A percentile compares a stretch with the other conserved stretches of the same genome.
Conservation (phyloP, 2,888 invertebrate species). For the Lasius platythorax region DNA sequence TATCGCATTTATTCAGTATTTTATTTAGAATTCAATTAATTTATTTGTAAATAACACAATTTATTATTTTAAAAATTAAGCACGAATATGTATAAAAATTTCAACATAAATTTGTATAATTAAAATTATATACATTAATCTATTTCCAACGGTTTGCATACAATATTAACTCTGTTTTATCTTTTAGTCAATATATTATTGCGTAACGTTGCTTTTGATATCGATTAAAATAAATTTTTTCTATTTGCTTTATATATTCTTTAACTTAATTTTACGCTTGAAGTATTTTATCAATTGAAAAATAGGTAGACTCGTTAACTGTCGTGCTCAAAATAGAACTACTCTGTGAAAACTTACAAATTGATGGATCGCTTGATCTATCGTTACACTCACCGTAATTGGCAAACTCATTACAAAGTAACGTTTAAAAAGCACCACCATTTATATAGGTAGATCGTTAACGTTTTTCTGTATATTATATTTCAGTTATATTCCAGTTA, state of each 20-base stretch:
- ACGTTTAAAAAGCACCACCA: slow-evolving; percentile 22
- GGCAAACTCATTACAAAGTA: slow-evolving; percentile 38
- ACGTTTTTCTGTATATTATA: background rate
- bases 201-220: background rate
- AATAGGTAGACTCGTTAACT: slow-evolving; percentile 9
- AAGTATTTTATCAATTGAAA: slow-evolving; percentile 28
- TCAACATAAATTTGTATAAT: slow-evolving; percentile 9
- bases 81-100: background rate
- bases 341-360: slow-evolving; percentile 29
- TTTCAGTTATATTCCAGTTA: background rate
- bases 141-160: background rate
- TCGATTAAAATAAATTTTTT: slow-evolving; percentile 13
- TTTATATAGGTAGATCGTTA: background rate
- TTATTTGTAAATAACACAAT: background rate
- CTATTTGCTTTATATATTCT: background rate
- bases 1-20: background rate
- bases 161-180: background rate
- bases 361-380: slow-evolving; percentile 52
- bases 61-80: slow-evolving; percentile 22
- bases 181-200: background rate
- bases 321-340: slow-evolving; percentile 9
- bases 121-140: background rate
- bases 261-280: background rate
- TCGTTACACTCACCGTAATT: slow-evolving; percentile 37
- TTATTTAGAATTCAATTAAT: background rate